A percentile compares a stretch with the other conserved stretches of the same genome.
Conservation (phyloP, 2,113 vertebrate genomes). For the Hippocampus zosterae region DNA sequence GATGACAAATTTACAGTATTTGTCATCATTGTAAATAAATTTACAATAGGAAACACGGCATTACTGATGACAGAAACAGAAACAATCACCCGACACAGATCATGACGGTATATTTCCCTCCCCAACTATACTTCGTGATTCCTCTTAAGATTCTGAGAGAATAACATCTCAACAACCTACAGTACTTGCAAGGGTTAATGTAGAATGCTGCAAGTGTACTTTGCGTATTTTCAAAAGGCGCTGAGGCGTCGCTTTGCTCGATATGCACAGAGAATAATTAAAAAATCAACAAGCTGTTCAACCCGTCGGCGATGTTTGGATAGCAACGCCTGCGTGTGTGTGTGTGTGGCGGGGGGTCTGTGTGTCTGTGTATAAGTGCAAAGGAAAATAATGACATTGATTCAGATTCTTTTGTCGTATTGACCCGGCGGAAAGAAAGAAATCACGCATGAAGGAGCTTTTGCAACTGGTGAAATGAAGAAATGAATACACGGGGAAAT, state of each 20-base stretch:
- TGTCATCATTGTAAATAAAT: too few relatives aligned
- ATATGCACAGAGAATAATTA: not conserved
- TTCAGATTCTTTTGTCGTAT: conserved; percentile 22
- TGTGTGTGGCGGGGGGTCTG: conserved; percentile 5
- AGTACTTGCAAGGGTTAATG: not conserved
- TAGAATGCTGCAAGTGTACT: conserved; percentile 17
- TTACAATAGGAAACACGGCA: too few relatives aligned
- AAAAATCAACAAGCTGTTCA: not conserved
- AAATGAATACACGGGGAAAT: conserved; percentile 13
- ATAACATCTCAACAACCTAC: not conserved
- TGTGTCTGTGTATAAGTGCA: conserved; percentile 11
- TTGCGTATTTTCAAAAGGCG: not conserved
- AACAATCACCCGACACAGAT: not conserved
- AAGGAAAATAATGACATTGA: conserved; percentile 27
- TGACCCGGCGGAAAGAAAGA: conserved; percentile 31
- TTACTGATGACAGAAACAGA: too few relatives aligned
- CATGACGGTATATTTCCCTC: not conserved
- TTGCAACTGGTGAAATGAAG: not conserved
- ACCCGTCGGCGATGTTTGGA: conserved; percentile 30
- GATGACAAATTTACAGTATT: too few relatives aligned
- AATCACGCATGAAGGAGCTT: conserved; percentile 24
- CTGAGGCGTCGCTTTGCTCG: not conserved
- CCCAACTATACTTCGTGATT: not conserved
- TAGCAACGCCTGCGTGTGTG: conserved; percentile 21
- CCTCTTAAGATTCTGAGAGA: not conserved